A percentile compares a stretch with the other conserved stretches of the same genome.
Evolutionary conservation across 2,113 vertebrate species (phyloP).

Genomic region (Camelus dromedarius): DNA sequence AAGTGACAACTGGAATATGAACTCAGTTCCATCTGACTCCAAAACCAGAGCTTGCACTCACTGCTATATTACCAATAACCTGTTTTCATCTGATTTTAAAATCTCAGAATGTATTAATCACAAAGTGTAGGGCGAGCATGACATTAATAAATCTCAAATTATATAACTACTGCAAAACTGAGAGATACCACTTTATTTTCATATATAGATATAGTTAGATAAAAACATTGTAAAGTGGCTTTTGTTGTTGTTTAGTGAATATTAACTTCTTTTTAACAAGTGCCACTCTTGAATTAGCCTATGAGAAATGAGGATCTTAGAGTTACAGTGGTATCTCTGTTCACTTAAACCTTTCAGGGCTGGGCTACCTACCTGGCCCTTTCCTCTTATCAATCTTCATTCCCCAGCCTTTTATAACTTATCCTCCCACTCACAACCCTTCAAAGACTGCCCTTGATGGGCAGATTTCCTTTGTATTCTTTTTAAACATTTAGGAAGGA

Average conservation of each 20-base stretch:
- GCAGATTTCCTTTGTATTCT: not conserved
- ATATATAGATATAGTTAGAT: not conserved
- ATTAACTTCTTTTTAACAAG: slow-evolving; percentile 49
- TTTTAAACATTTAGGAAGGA: slow-evolving; percentile 24
- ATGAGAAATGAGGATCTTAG: not conserved
- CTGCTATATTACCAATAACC: slow-evolving; percentile 3
- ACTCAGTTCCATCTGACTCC: not conserved
- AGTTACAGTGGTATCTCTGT: not conserved
- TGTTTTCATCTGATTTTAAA: slow-evolving; percentile 54
- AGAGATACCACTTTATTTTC: not conserved
- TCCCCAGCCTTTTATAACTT: not conserved
- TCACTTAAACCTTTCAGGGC: not conserved
- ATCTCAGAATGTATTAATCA: not conserved
- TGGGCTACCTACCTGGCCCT: not conserved
- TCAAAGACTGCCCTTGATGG: not conserved
- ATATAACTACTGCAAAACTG: not conserved
- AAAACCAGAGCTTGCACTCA: slow-evolving; percentile 47
- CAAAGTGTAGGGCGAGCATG: not conserved
- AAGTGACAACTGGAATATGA: not conserved
- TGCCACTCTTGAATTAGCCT: not conserved
- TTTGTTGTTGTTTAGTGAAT: not conserved
- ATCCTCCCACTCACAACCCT: not conserved
- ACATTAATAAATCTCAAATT: slow-evolving; percentile 44
- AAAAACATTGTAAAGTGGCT: not conserved
- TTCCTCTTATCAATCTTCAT: not conserved